Evolutionary conservation across 2,113 vertebrate genomes (phyloP), one percentile per base, ranked within the genome.

Genomic region (Petromus typicus): DNA sequence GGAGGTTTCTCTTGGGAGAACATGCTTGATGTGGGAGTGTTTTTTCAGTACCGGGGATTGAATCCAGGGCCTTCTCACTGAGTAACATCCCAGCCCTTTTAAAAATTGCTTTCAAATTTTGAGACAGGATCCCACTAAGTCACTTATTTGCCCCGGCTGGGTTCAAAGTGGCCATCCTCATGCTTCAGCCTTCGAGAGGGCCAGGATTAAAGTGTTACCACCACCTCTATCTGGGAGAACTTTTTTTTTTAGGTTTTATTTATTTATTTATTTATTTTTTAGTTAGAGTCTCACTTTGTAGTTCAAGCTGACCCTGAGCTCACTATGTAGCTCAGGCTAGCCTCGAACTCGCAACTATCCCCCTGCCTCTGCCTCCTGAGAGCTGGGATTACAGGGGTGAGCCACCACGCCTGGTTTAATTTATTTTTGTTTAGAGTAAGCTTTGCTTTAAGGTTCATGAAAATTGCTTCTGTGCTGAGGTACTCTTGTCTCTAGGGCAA

Each of bases 401-500:
- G n/a, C n/a, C n/a, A n/a, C n/a, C n/a, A n/a, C n/a, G n/a, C n/a
- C n/a, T n/a, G n/a, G n/a, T n/a, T 83, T 45, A 90, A 90, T 54
- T 27, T 32, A 48, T 45, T 91, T 56, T 83, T 59, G 2, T 45
- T 73, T 8, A 79, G 73, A 43, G 23, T 2, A 56, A 79, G 22
- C 37, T 93, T 48, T 86, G 63, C 14, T 11, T 86, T 78, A 37
- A 22, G 51, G 63, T 79, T 69, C 12, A 6, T 69, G 63, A 61
- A 48, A 57, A 30, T 78, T 45, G 16, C 63, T 45, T 87, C 75
- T 80, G 32, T 87, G 23, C 6, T 66, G 63, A 80, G 61, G 51
- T 11, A 64, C 63, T 78, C 75, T 59, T 76, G 71, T 92, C 82
- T 92, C 57, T 85, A 76, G 61, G 83, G 91, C 40, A 87, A 69